Percentiles rank a stretch among this genome's conserved stretches.
phyloP scores from a whole-genome alignment of 2,888 invertebrate genomes.

The Resseliella maxima region DNA sequence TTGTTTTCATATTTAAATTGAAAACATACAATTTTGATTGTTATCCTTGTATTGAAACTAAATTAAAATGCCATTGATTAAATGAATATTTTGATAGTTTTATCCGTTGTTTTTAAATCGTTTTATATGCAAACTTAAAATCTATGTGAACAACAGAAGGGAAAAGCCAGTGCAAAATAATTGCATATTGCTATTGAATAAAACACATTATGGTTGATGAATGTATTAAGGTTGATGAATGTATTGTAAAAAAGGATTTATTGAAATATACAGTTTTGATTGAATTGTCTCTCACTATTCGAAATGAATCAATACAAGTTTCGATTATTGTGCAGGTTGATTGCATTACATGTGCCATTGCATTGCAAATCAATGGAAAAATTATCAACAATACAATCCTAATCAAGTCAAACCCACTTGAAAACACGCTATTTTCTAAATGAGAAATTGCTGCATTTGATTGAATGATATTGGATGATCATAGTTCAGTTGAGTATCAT shows the following conservation, averaged over 20 bases:
- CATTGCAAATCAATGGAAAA: background rate
- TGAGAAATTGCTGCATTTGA: background rate
- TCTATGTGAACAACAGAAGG: background rate
- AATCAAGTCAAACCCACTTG: background rate
- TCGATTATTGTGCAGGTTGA: no score
- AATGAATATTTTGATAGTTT: background rate
- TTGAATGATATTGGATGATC: background rate
- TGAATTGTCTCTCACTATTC: background rate
- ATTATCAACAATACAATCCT: background rate
- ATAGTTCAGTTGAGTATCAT: no score
- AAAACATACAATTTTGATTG: constrained; percentile 25
- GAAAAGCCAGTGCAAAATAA: background rate
- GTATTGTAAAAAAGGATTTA: background rate
- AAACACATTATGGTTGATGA: no score
- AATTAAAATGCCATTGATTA: constrained; percentile 20
- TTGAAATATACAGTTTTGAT: background rate
- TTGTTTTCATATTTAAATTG: constrained; percentile 41
- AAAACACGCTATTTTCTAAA: background rate
- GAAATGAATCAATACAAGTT: background rate
- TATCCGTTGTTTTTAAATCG: background rate
- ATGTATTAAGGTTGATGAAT: background rate
- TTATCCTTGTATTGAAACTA: constrained; percentile 6
- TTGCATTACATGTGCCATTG: background rate
- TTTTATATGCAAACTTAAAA: background rate
- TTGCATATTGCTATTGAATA: background rate